Evolutionary conservation across 2,797 vertebrate genomes (phyloP), one percentile per base, ranked within the genome.

Genomic region (Loris lydekkerianus): DNA sequence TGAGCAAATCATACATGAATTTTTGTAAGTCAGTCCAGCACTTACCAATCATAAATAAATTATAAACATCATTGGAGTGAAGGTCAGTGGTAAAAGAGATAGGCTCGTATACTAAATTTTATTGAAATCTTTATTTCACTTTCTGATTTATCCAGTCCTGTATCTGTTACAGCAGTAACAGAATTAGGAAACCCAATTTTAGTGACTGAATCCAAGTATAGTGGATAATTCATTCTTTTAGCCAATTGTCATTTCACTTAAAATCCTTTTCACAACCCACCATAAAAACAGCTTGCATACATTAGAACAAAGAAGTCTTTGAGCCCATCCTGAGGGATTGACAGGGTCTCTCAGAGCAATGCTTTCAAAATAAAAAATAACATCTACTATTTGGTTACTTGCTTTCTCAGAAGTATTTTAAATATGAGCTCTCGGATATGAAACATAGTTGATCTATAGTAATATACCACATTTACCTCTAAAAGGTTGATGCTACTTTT

Each of bases 1-100:
- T 80, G 69, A 90, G 37, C 3, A 61, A 86, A 3, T 20, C 3
- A 63, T 17, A 72, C 7, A 43, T 90, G 75, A 67, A 90, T 61
- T 86, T 94, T 29, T 82, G 1, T 85, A 69, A 90, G 67, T 96
- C 76, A 89, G 27, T 86, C 46, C 69, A 86, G 46, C 8, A 73
- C 23, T 92, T 67, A 63, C 11, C 23, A 72, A 89, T 29, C 20
- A n/a, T 80, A 73, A 56, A 77, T 58, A 78, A 91, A 69, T 49
- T 70, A 4, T 69, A 83, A 83, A 81, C 56, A 76, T 2, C 17
- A n/a, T 4, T 13, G 31, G 34, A 46, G 34, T 82, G 31, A 93
- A 76, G 17, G 40, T 65, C 37, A 76, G 6, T 61, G 58, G 17
- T 85, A 58, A 86, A 75, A 82, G 23, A 67, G 18, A 63, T 23